These are phyloP conservation scores for Tachina lurida DNA, from an alignment of 2,888 invertebrate species.

Conservation along the genomic window DNA sequence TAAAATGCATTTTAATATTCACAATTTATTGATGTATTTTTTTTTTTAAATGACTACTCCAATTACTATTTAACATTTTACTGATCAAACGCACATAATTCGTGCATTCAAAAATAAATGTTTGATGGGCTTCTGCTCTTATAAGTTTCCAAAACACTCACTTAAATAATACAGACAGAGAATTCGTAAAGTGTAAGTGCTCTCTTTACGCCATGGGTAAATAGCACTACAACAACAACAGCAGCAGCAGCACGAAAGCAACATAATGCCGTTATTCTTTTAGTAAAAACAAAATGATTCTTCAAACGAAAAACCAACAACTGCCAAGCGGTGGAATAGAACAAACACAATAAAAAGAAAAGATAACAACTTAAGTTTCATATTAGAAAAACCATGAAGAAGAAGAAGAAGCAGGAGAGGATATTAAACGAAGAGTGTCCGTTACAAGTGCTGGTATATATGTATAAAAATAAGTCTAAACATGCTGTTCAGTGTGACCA, in stretches of 20 bases:
- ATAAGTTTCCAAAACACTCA: constrained; percentile 18
- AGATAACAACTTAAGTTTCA: constrained; percentile 31
- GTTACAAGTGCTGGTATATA: constrained; percentile 4
- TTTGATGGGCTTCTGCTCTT: background rate
- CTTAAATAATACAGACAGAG: constrained; percentile 15
- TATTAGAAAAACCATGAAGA: constrained; percentile 13
- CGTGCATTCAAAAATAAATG: background rate
- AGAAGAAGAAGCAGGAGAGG: constrained; percentile 18
- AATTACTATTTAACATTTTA: too few relatives aligned
- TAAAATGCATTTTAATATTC: too few relatives aligned
- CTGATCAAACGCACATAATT: too few relatives aligned
- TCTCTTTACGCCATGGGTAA: constrained; percentile 66
- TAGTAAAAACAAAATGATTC: constrained; percentile 31
- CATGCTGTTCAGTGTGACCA: too few relatives aligned
- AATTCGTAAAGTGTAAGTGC: constrained; percentile 64
- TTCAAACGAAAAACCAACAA: constrained; percentile 17
- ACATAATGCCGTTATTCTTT: constrained; percentile 10
- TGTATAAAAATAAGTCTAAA: too few relatives aligned
- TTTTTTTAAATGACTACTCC: too few relatives aligned
- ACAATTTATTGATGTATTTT: too few relatives aligned
- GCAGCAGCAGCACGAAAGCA: constrained; percentile 3
- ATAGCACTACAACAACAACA: constrained; percentile 39
- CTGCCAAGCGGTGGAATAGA: background rate
- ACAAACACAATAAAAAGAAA: constrained; percentile 5
- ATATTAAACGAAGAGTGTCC: constrained; percentile 26